phyloP scores from a whole-genome alignment of 92 coral and sea anemone species.

The Chrysogorgia sp. region DNA sequence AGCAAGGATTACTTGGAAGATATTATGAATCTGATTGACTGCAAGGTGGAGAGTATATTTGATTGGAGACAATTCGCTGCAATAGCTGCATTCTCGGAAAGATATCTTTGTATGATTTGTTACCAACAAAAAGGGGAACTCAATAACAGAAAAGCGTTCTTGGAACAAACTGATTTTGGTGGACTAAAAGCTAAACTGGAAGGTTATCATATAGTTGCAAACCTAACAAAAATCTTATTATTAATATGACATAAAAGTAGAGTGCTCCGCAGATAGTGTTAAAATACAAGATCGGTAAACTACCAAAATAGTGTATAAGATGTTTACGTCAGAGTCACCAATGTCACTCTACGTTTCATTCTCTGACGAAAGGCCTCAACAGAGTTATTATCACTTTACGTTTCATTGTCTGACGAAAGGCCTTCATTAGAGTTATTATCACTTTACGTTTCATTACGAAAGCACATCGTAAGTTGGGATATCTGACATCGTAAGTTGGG shows the following conservation, averaged over 20 bases:
- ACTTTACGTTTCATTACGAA: too few species aligned
- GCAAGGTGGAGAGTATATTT: conserved; percentile 60
- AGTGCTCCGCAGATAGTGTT: too few species aligned
- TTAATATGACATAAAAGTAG: conserved; percentile 63
- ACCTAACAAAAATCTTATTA: conserved; percentile 61
- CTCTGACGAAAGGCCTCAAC: too few species aligned
- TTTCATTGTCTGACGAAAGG: too few species aligned
- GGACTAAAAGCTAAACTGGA: conserved; percentile 91
- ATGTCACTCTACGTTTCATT: too few species aligned
- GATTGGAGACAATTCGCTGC: conserved; percentile 69
- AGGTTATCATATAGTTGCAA: conserved; percentile 71
- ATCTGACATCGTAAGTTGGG: too few species aligned
- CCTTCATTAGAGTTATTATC: too few species aligned
- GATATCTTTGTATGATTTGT: conserved; percentile 74
- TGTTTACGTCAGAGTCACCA: too few species aligned
- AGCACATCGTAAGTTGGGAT: too few species aligned
- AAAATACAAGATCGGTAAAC: too few species aligned
- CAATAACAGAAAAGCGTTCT: conserved; percentile 55
- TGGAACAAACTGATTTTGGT: conserved; percentile 95
- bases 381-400: too few species aligned
- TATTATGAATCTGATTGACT: conserved; percentile 73
- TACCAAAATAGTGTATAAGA: too few species aligned
- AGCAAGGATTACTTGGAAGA: conserved; percentile 69
- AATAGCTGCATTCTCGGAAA: conserved; percentile 92
- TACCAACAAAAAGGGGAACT: conserved; percentile 63